Percentiles rank a stretch among this genome's conserved stretches.
phyloP scores from a whole-genome alignment of 2,113 vertebrate genomes.

The Dromaius novaehollandiae region DNA sequence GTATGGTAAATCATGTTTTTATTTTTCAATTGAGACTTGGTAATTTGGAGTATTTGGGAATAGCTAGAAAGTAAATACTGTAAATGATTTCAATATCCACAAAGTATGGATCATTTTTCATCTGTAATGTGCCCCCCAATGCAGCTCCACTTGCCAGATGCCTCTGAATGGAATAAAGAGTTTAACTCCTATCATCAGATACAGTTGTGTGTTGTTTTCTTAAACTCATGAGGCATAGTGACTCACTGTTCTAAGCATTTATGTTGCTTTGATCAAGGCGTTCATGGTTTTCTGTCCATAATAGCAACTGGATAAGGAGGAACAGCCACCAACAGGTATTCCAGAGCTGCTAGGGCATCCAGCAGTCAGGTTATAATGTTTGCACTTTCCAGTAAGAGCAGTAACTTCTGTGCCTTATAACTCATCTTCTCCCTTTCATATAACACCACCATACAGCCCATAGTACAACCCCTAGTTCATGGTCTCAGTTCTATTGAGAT shows the following conservation, averaged over 20 bases:
- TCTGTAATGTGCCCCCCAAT: conserved; percentile 89
- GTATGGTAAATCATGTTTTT: conserved; percentile 87
- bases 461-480: rapidly evolving
- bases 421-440: background rate
- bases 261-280: background rate
- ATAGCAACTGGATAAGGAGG: background rate
- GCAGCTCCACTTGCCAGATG: conserved; percentile 97
- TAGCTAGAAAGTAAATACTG: conserved; percentile 81
- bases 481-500: background rate
- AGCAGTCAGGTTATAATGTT: background rate
- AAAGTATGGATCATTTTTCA: conserved; percentile 82
- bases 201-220: conserved; percentile 44
- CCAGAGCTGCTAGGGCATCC: background rate
- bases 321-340: background rate
- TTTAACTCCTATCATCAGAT: conserved; percentile 77
- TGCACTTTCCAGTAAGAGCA: background rate
- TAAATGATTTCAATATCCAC: conserved; percentile 81
- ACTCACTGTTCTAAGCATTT: background rate
- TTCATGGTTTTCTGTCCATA: background rate
- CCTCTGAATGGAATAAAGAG: conserved; percentile 93
- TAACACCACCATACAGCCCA: rapidly evolving
- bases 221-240: background rate
- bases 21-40: conserved; percentile 83
- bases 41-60: conserved; percentile 86
- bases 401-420: background rate